Percentiles rank a stretch among this genome's conserved stretches.
Conservation (phyloP, 2,113 vertebrate species). For the Scolopax mira region DNA sequence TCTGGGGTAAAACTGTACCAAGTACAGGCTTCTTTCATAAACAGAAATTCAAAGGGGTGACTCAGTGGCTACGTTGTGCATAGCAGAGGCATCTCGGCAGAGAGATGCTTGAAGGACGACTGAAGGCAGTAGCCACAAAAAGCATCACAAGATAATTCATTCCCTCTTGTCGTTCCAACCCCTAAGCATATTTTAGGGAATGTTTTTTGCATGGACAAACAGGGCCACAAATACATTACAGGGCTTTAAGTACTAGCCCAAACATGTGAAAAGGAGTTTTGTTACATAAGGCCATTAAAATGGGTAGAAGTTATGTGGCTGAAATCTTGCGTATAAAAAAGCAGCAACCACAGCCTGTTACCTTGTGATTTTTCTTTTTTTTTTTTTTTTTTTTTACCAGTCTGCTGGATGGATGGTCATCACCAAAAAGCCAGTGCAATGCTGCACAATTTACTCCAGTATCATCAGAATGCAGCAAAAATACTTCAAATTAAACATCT, state of each 20-base stretch:
- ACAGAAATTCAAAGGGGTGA: neutral
- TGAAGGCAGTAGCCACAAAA: neutral
- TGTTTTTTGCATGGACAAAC: neutral
- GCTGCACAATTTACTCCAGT: neutral
- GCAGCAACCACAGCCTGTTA: neutral
- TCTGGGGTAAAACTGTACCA: neutral
- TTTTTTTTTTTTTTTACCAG: neutral
- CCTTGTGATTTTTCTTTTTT: neutral
- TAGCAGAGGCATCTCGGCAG: neutral
- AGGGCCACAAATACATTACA: neutral
- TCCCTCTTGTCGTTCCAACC: neutral
- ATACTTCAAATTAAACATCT: neutral
- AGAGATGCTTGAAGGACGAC: neutral
- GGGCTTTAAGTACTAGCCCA: neutral
- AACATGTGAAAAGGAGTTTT: neutral
- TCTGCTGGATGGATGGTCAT: neutral
- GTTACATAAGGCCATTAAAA: conserved; percentile 14
- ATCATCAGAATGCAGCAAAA: neutral
- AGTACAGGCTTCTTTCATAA: neutral
- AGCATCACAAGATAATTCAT: neutral
- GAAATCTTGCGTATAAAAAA: neutral
- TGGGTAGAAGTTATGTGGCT: neutral
- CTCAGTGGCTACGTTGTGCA: neutral
- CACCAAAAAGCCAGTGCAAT: neutral
- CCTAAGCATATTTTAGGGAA: neutral